Evolutionary conservation across 2,113 vertebrate genomes (phyloP).

Genomic region (Thermophis baileyi): DNA sequence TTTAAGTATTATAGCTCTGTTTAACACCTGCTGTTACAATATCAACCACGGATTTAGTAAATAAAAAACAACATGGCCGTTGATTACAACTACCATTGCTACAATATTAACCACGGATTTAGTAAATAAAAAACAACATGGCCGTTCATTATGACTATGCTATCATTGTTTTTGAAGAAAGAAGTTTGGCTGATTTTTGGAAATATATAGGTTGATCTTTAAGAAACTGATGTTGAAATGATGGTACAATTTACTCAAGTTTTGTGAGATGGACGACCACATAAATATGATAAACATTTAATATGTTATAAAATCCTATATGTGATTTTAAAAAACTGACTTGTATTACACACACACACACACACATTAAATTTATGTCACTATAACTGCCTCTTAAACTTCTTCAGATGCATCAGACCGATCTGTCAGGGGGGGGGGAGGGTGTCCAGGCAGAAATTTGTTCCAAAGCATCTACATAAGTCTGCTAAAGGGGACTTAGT

Average conservation of each 20-base stretch:
- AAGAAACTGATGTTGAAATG: not conserved
- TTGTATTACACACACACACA: no score
- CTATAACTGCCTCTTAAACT: not conserved
- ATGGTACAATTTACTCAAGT: not conserved
- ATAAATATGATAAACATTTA: not conserved
- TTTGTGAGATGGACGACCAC: no score
- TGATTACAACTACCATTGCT: not conserved
- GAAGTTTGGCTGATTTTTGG: not conserved
- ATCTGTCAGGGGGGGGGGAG: not conserved
- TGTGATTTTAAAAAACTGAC: no score
- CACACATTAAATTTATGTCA: not conserved
- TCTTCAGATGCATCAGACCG: not conserved
- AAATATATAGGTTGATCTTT: not conserved
- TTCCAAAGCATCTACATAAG: not conserved
- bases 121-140: no score
- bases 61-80: not conserved
- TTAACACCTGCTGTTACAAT: not conserved
- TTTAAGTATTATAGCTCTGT: not conserved
- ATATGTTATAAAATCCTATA: not conserved
- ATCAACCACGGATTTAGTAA: not conserved
- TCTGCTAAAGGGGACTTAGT: not conserved
- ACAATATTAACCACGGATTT: no score
- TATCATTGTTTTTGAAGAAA: not conserved
- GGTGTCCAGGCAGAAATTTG: not conserved
- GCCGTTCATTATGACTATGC: no score